Conservation (phyloP, 2,888 invertebrate genomes). For the Loripinus fragilis region DNA sequence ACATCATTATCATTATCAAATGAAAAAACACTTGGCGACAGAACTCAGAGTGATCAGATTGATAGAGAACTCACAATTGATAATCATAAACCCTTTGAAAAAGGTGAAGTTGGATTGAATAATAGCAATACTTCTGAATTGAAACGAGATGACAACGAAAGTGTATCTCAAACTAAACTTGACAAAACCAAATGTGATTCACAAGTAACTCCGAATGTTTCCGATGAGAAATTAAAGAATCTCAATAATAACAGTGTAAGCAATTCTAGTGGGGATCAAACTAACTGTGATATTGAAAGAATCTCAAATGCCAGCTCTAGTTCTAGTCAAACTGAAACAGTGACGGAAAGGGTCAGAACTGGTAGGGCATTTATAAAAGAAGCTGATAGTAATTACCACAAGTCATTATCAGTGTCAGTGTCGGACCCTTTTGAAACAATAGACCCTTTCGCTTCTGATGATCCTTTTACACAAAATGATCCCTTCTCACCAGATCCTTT, state of each 20-base stretch:
- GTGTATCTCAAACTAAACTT: too few species aligned
- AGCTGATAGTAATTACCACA: conserved; percentile 15
- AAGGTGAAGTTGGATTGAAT: not conserved
- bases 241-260: not conserved
- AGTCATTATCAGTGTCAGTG: conserved; percentile 21
- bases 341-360: conserved; percentile 17
- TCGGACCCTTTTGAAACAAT: conserved; percentile 63
- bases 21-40: not conserved
- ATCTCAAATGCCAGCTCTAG: conserved; percentile 3
- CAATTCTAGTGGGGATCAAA: not conserved
- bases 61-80: not conserved
- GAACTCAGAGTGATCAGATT: not conserved
- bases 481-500: conserved; percentile 49
- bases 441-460: conserved; percentile 64
- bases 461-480: conserved; percentile 50
- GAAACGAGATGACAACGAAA: not conserved
- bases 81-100: not conserved
- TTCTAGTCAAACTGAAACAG: conserved; percentile 1
- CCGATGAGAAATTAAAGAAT: not conserved
- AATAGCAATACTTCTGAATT: not conserved
- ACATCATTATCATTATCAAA: too few species aligned
- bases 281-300: conserved; percentile 5
- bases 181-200: too few species aligned
- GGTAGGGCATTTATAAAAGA: not conserved
- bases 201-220: not conserved